Evolutionary conservation across 2,888 invertebrate species (phyloP).

Genomic region (Drosophila mercatorum): DNA sequence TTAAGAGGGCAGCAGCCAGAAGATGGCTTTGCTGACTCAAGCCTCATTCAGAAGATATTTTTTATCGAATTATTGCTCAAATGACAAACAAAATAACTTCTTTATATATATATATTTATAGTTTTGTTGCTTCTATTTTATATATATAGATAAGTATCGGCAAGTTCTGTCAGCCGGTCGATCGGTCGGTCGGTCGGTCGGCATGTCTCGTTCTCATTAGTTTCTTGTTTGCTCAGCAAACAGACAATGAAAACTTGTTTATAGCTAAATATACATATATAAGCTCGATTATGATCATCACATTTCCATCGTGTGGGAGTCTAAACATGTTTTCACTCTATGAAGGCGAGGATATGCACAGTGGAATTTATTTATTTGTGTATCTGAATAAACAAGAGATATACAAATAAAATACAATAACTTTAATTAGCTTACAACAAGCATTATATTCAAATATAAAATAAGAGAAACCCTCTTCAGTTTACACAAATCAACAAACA

Average conservation of each 20-base stretch:
- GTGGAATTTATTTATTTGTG: neutral
- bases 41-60: slow-evolving; percentile 18
- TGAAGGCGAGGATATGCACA: neutral
- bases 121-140: neutral
- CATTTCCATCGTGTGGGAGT: slow-evolving; percentile 48
- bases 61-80: slow-evolving; percentile 26
- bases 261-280: slow-evolving; percentile 16
- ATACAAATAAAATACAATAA: slow-evolving; percentile 2
- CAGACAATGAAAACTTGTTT: slow-evolving; percentile 57
- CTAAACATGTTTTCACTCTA: neutral
- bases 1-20: slow-evolving; percentile 62
- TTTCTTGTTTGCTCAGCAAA: slow-evolving; percentile 26
- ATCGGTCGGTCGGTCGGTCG: slow-evolving; percentile 25
- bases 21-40: slow-evolving; percentile 47
- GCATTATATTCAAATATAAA: slow-evolving; percentile 7
- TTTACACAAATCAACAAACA: slow-evolving; percentile 30
- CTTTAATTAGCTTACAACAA: slow-evolving; percentile 1
- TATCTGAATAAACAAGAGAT: neutral
- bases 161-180: slow-evolving; percentile 37
- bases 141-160: slow-evolving; percentile 18
- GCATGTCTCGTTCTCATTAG: slow-evolving; percentile 32
- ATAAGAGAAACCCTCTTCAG: slow-evolving; percentile 11
- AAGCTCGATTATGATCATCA: slow-evolving; percentile 27
- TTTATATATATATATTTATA: neutral
- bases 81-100: slow-evolving; percentile 32